Conservation (phyloP, 2,113 vertebrate genomes). For the Puffinus mauretanicus region DNA sequence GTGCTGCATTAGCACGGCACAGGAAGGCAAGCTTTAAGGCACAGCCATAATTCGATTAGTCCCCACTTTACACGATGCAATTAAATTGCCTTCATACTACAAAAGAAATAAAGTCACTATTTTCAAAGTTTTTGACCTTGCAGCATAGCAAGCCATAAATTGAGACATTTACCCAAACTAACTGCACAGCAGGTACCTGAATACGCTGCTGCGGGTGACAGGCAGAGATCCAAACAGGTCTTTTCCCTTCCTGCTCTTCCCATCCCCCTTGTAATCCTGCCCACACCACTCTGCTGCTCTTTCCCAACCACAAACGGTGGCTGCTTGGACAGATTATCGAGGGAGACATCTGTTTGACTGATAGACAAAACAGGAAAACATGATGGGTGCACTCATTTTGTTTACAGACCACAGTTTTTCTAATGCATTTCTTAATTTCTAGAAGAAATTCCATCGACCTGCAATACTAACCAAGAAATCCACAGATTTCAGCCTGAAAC, state of each 20-base stretch:
- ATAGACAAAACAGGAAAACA: not conserved
- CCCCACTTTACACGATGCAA: not conserved
- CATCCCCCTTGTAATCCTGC: constrained; percentile 59
- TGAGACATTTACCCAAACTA: not conserved
- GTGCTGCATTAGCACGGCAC: not conserved
- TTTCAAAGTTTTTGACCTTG: not conserved
- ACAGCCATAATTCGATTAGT: not conserved
- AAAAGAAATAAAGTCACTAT: not conserved
- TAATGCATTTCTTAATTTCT: not conserved
- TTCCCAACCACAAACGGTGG: not conserved
- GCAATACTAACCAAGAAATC: not conserved
- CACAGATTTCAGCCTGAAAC: not conserved
- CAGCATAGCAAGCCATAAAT: not conserved
- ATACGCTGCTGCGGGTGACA: not conserved
- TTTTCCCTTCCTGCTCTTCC: not conserved
- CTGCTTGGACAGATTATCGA: constrained; percentile 45
- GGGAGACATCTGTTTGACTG: constrained; percentile 54
- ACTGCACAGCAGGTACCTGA: not conserved
- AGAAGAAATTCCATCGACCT: not conserved
- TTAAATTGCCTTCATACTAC: constrained; percentile 21
- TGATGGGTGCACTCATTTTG: not conserved
- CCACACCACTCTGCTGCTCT: constrained; percentile 20
- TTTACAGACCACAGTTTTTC: not conserved
- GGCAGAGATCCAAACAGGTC: not conserved
- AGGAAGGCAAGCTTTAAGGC: not conserved